Conservation (phyloP, 2,113 vertebrate genomes). For the Oreochromis tanganicae region DNA sequence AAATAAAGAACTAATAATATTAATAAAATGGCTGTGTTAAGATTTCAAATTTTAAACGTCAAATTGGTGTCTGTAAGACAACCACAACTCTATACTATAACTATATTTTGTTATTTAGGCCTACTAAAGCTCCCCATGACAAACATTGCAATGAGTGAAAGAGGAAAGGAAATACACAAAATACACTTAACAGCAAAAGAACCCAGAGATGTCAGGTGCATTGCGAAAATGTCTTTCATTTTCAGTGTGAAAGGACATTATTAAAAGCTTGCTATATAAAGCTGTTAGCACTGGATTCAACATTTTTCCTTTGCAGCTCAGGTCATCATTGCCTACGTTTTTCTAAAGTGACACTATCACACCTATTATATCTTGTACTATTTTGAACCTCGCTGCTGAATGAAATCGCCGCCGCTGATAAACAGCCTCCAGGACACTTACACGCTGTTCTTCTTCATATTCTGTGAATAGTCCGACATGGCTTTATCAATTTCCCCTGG, state of each 20-base stretch:
- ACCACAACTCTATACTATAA: neutral
- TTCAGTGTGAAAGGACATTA: neutral
- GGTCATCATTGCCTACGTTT: neutral
- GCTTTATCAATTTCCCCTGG: neutral
- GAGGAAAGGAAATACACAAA: neutral
- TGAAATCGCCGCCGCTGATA: neutral
- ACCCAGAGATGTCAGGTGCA: neutral
- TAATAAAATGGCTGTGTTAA: neutral
- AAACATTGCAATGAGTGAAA: neutral
- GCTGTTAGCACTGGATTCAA: neutral
- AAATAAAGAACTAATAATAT: neutral
- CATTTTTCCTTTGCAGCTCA: neutral
- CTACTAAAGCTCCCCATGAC: neutral
- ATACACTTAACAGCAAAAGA: neutral
- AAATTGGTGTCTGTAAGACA: neutral
- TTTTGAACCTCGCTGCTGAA: neutral
- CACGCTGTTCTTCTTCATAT: neutral
- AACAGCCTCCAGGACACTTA: slow-evolving; percentile 14
- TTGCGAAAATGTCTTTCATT: neutral
- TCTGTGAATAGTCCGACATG: slow-evolving; percentile 1
- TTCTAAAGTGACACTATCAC: neutral
- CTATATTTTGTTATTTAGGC: neutral
- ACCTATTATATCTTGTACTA: neutral
- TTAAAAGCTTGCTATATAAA: neutral
- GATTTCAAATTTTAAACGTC: neutral